Evolutionary conservation across 2,797 vertebrate genomes (phyloP).

Genomic region (Vultur gryphus): DNA sequence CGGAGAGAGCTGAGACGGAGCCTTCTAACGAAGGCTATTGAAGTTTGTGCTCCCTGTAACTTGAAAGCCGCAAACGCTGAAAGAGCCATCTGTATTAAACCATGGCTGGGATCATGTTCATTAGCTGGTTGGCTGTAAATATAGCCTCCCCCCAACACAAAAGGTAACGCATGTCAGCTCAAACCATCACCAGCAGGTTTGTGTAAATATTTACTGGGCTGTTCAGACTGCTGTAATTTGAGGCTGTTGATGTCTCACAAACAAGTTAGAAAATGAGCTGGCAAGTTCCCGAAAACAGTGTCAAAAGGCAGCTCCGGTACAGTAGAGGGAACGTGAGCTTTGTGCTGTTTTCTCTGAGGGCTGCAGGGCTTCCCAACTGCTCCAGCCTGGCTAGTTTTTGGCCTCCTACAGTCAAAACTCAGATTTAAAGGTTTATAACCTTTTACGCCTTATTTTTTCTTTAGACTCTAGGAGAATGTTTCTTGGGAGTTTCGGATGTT

Average conservation of each 20-base stretch:
- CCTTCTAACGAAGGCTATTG: constrained; percentile 65
- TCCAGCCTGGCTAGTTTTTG: neutral
- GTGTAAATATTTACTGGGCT: constrained; percentile 70
- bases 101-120: constrained; percentile 60
- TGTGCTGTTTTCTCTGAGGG: neutral
- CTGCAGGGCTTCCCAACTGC: neutral
- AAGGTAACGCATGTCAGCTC: constrained; percentile 44
- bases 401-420: neutral
- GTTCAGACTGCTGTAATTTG: constrained; percentile 54
- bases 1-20: constrained; percentile 24
- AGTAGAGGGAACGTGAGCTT: constrained; percentile 25
- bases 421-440: neutral
- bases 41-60: constrained; percentile 67
- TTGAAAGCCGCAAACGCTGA: constrained; percentile 59
- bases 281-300: constrained; percentile 54
- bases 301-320: constrained; percentile 46
- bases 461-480: neutral
- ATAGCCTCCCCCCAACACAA: constrained; percentile 53
- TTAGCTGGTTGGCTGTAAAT: constrained; percentile 71
- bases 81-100: constrained; percentile 56
- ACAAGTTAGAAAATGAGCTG: constrained; percentile 61
- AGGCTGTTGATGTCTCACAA: constrained; percentile 62
- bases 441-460: neutral
- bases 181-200: constrained; percentile 63
- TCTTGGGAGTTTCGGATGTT: neutral